Conservation (phyloP, 2,888 invertebrate genomes). For the Tetrapedia diversipes region DNA sequence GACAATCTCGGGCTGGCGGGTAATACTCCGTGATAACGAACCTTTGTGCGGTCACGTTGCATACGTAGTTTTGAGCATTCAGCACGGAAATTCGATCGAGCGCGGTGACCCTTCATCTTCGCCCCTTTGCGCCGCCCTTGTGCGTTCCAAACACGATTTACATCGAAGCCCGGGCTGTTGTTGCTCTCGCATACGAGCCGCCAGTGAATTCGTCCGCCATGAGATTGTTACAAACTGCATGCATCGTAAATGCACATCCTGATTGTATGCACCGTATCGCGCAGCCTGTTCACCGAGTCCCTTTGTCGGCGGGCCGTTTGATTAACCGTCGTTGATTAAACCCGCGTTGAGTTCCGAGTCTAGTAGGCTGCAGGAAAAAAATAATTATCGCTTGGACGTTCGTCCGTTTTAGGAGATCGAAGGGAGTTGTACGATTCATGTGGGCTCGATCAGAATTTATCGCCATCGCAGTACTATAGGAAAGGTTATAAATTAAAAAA, state of each 20-base stretch:
- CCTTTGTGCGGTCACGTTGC: conserved; percentile 61
- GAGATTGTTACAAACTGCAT: conserved; percentile 57
- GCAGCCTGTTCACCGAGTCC: conserved; percentile 17
- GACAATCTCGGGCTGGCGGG: conserved; percentile 57
- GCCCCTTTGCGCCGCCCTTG: conserved; percentile 29
- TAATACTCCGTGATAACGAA: conserved; percentile 65
- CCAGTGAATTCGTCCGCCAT: conserved; percentile 28
- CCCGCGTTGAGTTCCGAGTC: conserved; percentile 47
- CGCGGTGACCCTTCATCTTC: conserved; percentile 50
- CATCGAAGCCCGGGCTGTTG: conserved; percentile 23
- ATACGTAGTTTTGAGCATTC: conserved; percentile 64
- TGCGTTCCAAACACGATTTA: conserved; percentile 45
- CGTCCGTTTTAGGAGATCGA: conserved; percentile 15
- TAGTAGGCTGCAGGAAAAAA: not conserved
- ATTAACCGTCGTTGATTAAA: conserved; percentile 55
- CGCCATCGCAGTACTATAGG: too few relatives aligned
- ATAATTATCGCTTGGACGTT: conserved; percentile 27
- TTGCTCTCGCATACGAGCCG: conserved; percentile 26
- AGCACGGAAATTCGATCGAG: conserved; percentile 64
- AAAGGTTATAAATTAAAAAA: too few relatives aligned
- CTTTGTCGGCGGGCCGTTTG: conserved; percentile 59
- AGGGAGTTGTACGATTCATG: not conserved
- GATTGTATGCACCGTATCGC: conserved; percentile 41
- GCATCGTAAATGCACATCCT: conserved; percentile 53
- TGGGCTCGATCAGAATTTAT: conserved; percentile 9